Conservation (phyloP, 2,888 invertebrate species). For the Latrodectus hesperus region DNA sequence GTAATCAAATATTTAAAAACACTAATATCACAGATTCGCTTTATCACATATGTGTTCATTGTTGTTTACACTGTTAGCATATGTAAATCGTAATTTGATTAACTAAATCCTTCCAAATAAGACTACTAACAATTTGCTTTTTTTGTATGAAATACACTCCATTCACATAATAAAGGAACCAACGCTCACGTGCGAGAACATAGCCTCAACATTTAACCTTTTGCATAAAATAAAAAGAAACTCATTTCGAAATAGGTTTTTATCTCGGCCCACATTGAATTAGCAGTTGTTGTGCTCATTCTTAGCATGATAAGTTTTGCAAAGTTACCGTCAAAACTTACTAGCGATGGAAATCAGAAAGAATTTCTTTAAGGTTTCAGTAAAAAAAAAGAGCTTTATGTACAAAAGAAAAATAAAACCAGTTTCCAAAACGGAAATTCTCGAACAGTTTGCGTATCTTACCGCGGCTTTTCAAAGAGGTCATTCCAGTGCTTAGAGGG, state of each 20-base stretch:
- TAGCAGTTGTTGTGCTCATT: background rate
- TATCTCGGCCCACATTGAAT: background rate
- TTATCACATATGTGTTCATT: no score
- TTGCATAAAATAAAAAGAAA: background rate
- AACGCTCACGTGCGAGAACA: no score
- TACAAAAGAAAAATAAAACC: conserved; percentile 24
- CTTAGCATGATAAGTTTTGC: background rate
- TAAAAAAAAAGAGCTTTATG: background rate
- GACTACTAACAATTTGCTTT: no score
- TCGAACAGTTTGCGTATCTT: background rate
- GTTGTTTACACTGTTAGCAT: no score
- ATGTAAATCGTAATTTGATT: no score
- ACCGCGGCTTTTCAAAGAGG: conserved; percentile 43
- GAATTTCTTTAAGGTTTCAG: background rate
- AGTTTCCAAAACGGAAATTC: conserved; percentile 49
- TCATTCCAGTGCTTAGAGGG: conserved; percentile 48
- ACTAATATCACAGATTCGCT: no score
- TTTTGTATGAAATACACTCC: no score
- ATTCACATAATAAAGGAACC: no score
- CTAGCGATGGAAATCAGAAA: background rate
- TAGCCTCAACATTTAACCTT: no score
- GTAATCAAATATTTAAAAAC: no score
- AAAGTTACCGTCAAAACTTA: background rate
- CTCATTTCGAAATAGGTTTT: background rate
- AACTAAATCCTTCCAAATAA: no score